Conservation (phyloP, 2,888 invertebrate species). For the Arge pagana region DNA sequence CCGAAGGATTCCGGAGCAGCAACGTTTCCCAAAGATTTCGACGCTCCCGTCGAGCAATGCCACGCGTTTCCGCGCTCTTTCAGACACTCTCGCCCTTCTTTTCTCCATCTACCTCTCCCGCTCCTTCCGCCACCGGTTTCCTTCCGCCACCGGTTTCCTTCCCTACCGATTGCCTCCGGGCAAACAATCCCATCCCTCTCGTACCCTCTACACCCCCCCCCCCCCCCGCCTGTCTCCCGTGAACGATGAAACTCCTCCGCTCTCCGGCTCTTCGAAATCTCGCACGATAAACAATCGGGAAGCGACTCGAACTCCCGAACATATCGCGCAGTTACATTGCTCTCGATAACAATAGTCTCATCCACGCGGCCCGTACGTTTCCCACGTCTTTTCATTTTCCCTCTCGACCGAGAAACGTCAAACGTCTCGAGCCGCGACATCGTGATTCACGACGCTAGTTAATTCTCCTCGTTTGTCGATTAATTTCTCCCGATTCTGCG, state of each 20-base stretch:
- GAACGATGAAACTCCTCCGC: constrained; percentile 10
- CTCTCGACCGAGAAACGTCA: too few species aligned
- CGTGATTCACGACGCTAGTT: too few species aligned
- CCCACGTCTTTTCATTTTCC: too few species aligned
- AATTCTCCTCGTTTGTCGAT: too few species aligned
- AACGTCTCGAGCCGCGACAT: too few species aligned
- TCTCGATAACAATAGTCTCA: too few species aligned
- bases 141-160: background rate
- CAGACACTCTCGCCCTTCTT: background rate
- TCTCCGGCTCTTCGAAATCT: background rate
- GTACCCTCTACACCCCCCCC: background rate
- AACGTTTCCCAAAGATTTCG: background rate
- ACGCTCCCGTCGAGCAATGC: background rate
- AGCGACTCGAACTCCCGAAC: too few species aligned
- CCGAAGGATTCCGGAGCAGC: background rate
- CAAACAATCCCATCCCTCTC: constrained; percentile 13
- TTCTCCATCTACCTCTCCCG: background rate
- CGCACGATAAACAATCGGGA: constrained; percentile 2
- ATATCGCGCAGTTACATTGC: too few species aligned
- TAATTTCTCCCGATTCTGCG: too few species aligned
- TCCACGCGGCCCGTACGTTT: too few species aligned
- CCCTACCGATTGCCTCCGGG: background rate
- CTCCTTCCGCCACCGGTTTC: background rate
- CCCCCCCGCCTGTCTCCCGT: background rate
- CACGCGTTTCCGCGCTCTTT: background rate